These are phyloP conservation scores for Elysia crispata DNA, from an alignment of 2,888 invertebrate species.

Conservation along the genomic window DNA sequence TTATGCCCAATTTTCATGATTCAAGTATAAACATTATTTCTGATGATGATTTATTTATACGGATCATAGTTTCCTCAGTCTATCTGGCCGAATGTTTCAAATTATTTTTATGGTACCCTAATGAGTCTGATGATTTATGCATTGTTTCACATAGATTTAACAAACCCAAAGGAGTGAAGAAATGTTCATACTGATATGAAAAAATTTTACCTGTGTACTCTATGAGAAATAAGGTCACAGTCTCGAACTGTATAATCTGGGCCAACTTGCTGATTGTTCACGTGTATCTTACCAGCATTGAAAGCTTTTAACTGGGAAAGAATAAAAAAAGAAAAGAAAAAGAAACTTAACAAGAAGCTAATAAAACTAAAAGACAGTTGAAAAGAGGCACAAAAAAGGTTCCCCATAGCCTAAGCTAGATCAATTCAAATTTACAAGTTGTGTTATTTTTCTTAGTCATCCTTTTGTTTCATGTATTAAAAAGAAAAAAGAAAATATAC, in stretches of 20 bases:
- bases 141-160: not conserved
- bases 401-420: too few relatives aligned
- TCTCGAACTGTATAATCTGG: conserved; percentile 94
- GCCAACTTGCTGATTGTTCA: conserved; percentile 85
- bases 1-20: too few relatives aligned
- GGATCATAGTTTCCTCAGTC: too few relatives aligned
- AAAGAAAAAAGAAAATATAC: too few relatives aligned
- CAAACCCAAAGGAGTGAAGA: not conserved
- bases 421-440: too few relatives aligned
- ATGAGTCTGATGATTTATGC: not conserved
- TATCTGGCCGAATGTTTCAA: too few relatives aligned
- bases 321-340: conserved; percentile 27
- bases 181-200: not conserved
- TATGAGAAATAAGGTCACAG: conserved; percentile 92
- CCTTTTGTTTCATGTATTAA: too few relatives aligned
- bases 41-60: too few relatives aligned
- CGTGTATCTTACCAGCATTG: conserved; percentile 60
- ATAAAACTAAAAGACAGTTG: not conserved
- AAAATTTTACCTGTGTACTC: conserved; percentile 86
- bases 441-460: too few relatives aligned
- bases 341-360: not conserved
- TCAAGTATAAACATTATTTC: too few relatives aligned
- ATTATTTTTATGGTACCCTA: not conserved
- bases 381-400: not conserved
- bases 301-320: conserved; percentile 58